These are phyloP conservation scores for Pammene aurita DNA, from an alignment of 2,888 invertebrate species.

Conservation along the genomic window DNA sequence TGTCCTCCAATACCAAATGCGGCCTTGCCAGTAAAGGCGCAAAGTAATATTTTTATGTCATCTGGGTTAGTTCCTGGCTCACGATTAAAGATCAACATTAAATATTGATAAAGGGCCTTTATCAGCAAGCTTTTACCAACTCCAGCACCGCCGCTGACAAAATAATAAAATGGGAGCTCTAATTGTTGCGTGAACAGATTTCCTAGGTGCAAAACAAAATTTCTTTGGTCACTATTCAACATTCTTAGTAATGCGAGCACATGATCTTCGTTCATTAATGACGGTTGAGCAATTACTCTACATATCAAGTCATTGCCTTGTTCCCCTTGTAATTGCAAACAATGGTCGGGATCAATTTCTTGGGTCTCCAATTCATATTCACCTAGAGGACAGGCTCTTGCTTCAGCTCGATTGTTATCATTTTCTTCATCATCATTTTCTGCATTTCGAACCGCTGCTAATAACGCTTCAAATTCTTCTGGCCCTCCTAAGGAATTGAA, in stretches of 20 bases:
- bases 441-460: background rate
- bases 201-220: background rate
- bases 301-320: too few species aligned
- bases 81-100: background rate
- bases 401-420: background rate
- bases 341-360: too few species aligned
- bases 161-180: background rate
- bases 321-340: too few species aligned
- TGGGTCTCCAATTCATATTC: background rate
- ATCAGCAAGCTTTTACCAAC: slow-evolving; percentile 12
- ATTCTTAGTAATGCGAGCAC: too few species aligned
- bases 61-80: slow-evolving; percentile 1
- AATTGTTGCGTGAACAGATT: background rate
- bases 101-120: background rate
- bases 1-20: slow-evolving; percentile 47
- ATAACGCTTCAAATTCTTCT: background rate
- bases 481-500: background rate
- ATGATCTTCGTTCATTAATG: too few species aligned
- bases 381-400: background rate
- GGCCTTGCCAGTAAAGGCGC: slow-evolving; percentile 39
- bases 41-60: slow-evolving; percentile 4
- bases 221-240: background rate
- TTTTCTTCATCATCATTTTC: background rate
- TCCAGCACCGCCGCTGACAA: slow-evolving; percentile 14
- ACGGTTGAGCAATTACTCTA: too few species aligned